These are phyloP conservation scores for Lycorma delicatula DNA, from an alignment of 1,140 invertebrate genomes.

Conservation along the genomic window DNA sequence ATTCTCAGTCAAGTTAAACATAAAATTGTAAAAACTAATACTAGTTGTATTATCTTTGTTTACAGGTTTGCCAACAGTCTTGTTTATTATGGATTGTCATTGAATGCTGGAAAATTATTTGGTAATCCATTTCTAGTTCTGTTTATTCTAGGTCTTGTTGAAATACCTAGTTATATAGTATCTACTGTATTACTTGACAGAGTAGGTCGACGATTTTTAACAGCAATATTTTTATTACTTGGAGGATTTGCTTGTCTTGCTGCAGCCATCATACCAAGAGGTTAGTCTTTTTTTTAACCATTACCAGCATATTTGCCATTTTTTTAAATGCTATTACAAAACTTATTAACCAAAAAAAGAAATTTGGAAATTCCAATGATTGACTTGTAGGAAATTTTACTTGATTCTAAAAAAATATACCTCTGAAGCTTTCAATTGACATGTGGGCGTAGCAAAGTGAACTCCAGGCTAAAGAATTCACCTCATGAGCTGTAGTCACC, in stretches of 20 bases:
- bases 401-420: too few species aligned
- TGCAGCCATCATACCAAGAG: constrained; percentile 52
- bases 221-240: constrained; percentile 60
- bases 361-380: too few species aligned
- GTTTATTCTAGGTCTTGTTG: constrained; percentile 70
- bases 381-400: too few species aligned
- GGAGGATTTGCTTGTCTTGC: constrained; percentile 61
- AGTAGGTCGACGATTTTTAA: constrained; percentile 58
- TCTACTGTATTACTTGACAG: constrained; percentile 62
- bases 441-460: too few species aligned
- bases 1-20: too few species aligned
- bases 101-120: constrained; percentile 66
- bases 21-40: neutral
- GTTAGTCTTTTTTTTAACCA: too few species aligned
- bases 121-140: constrained; percentile 79
- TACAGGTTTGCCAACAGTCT: constrained; percentile 71
- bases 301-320: too few species aligned
- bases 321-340: too few species aligned
- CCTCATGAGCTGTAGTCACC: too few species aligned
- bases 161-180: constrained; percentile 69
- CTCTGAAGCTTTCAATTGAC: too few species aligned
- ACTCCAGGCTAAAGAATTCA: too few species aligned
- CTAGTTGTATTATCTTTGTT: constrained; percentile 14
- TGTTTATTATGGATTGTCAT: constrained; percentile 76
- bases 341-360: too few species aligned